phyloP scores from a whole-genome alignment of 1,140 invertebrate genomes.

The Euwallacea fornicatus region DNA sequence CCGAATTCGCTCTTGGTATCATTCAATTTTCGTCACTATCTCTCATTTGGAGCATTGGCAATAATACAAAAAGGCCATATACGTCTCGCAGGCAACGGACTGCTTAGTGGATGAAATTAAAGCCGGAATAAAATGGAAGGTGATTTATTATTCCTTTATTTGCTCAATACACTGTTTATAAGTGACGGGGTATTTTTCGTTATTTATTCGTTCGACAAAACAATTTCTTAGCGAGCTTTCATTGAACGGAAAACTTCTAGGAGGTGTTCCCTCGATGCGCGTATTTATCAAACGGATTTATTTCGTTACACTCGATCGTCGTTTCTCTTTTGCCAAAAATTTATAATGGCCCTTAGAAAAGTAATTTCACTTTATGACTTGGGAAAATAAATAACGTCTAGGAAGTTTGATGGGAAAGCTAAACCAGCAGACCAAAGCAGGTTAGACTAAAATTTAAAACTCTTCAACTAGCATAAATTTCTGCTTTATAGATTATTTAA shows the following conservation, averaged over 20 bases:
- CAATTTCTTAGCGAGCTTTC: slow-evolving; percentile 36
- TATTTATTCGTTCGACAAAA: slow-evolving; percentile 36
- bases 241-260: slow-evolving; percentile 35
- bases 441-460: too few species aligned
- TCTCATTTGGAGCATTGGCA: too few species aligned
- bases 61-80: too few species aligned
- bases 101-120: slow-evolving; percentile 45
- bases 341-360: slow-evolving; percentile 32
- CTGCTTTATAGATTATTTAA: too few species aligned
- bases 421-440: too few species aligned
- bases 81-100: too few species aligned
- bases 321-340: slow-evolving; percentile 19
- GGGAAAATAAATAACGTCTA: too few species aligned
- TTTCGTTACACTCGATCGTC: slow-evolving; percentile 29
- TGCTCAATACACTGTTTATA: slow-evolving; percentile 43
- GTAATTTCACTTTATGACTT: slow-evolving; percentile 27
- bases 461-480: too few species aligned
- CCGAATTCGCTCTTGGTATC: too few species aligned
- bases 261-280: slow-evolving; percentile 35
- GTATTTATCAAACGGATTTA: slow-evolving; percentile 36
- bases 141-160: slow-evolving; percentile 49
- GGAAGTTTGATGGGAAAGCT: too few species aligned
- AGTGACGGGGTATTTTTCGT: slow-evolving; percentile 41
- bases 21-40: too few species aligned
- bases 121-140: slow-evolving; percentile 41